Percentiles rank a stretch among this genome's conserved stretches.
Conservation (phyloP, 2,888 invertebrate species). For the Pristionchus arcanus region DNA sequence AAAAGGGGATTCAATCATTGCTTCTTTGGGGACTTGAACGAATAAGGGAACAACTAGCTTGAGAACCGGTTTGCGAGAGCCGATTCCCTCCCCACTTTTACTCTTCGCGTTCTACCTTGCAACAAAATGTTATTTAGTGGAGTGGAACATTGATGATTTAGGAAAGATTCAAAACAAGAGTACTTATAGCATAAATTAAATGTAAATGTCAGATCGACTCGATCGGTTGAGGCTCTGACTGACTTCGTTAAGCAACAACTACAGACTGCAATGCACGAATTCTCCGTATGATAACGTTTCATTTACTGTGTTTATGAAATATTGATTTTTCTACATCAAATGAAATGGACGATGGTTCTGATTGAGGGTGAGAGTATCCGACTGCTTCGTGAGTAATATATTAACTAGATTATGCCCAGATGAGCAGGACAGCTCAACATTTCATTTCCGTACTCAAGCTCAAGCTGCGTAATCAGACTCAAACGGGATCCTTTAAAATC, state of each 20-base stretch:
- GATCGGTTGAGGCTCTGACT: constrained; percentile 92
- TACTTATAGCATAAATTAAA: not conserved
- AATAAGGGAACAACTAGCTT: constrained; percentile 43
- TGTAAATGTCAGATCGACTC: constrained; percentile 76
- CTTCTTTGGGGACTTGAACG: constrained; percentile 28
- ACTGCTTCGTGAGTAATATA: too few relatives aligned
- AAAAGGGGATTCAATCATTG: constrained; percentile 26
- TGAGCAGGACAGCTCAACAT: too few relatives aligned
- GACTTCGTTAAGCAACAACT: constrained; percentile 93
- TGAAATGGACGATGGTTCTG: too few relatives aligned
- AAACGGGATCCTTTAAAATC: too few relatives aligned
- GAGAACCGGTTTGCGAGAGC: constrained; percentile 33
- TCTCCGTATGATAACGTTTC: constrained; percentile 78
- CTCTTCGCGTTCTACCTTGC: not conserved
- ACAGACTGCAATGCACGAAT: constrained; percentile 90
- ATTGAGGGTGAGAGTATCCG: too few relatives aligned
- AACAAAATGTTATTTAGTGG: not conserved
- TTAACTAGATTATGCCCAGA: too few relatives aligned
- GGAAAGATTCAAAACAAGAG: not conserved
- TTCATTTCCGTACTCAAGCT: too few relatives aligned
- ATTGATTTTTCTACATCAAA: not conserved
- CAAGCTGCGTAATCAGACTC: too few relatives aligned
- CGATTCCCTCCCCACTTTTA: constrained; percentile 38
- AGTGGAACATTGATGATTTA: not conserved
- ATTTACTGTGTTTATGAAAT: not conserved